Base-by-base conservation (phyloP, 2,113 vertebrate genomes). In the Channa argus region DNA sequence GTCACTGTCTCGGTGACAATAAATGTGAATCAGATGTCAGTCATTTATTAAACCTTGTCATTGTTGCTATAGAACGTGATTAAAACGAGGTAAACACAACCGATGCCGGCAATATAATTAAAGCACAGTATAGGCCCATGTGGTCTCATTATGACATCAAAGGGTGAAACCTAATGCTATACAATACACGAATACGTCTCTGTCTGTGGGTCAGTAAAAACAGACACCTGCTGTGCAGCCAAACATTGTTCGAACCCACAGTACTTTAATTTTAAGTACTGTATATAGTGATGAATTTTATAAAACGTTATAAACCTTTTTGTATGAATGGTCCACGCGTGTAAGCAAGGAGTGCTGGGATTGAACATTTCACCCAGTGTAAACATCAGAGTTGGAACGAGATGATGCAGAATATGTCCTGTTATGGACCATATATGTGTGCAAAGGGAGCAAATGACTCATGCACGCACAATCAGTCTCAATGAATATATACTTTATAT, bases 321-420 rank as follows among this genome's bases (percentile, higher is more conserved):
- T 24, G 24, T 24, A 24, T 24, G 15, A 54, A 45, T 52, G 47
- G 24, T 15, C 24, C 39, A 37, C 12, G 51, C 12, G 36, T 50
- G 10, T 38, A 66, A 43, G 14, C 8, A 33, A 7, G 39, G 39
- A 41, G 39, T 41, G 63, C 15, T 54, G 15, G 3, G 13, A 14
- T 43, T 44, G 15, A 53, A 53, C 44, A 6, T 41, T 64, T 13
- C 13, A 15, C 11, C 15, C 9, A 24, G 46, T 43, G n/a, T 37
- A 53, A 63, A 63, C 43, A 43, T 54, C 33, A 55, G 9, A 73
- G 15, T 4, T 70, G 65, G 46, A 56, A 46, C 3, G 15, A 51
- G 33, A 52, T 53, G 10, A 52, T 62, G 4, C 6, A 71, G 49
- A 74, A 83, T 52, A 49, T 45, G 24, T 24, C 24, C 24, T 24